Base-by-base conservation (phyloP, 2,888 invertebrate species). In the Caenorhabditis sp. region DNA sequence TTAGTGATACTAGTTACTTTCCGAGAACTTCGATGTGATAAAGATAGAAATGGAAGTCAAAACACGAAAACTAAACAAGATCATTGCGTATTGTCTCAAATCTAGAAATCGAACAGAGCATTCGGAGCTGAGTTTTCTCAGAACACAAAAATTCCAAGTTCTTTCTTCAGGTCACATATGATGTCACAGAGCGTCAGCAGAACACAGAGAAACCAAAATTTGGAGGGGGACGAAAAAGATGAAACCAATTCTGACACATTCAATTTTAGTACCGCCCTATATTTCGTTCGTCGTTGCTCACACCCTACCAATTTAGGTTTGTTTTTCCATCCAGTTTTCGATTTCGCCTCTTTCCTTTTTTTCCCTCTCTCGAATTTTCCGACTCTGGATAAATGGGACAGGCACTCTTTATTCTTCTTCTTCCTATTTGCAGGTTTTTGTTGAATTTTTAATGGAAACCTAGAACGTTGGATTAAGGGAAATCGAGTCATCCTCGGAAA, bases 241-340 rank as follows among this genome's bases (percentile, higher is more conserved):
- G 14, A 47, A 26, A 2, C 2, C 54, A 14, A 24, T 35, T 35
- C 14, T 19, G n/a, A 51, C 38, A 41, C 69, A 31, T 54, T 35
- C 70, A 41, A 54, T 41, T 54, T 63, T 12, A 54, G 54, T n/a
- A 24, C 51, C 51, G 61, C 72, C 19, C 54, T 24, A n/a, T 19
- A 38, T 49, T 49, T 49, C n/a, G n/a, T n/a, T 5, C 24, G n/a
- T 19, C 35, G 66, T 76, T 68, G 68, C 76, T 76, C 76, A 76
- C 38, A 26, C 49, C 54, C 54, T 26, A 26, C 26, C 26, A 74
- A 64, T 54, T 63, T 38, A 54, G 54, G 74, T 68, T 75, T 75
- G 75, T 75, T 77, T 77, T 69, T 58, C 19, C n/a, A n/a, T 19
- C 19, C 47, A 24, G 28, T 28, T 44, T n/a, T 47, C 31, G 22